Conservation (phyloP, 2,113 vertebrate species). For the Colinus virginianus region DNA sequence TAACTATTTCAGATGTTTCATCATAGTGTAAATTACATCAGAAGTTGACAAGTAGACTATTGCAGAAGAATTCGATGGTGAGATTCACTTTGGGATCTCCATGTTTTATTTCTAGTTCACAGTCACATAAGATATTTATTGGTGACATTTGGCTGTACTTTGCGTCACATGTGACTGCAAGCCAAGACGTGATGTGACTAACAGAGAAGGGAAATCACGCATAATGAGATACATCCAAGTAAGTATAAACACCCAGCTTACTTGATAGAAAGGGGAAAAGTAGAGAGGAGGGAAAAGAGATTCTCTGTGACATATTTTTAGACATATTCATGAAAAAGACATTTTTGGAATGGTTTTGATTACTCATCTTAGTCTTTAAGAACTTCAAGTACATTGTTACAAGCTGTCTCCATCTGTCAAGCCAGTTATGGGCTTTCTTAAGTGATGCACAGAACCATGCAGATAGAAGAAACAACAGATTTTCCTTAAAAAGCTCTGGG, state of each 20-base stretch:
- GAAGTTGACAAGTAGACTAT: not conserved
- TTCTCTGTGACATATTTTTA: constrained; percentile 58
- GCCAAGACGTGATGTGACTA: constrained; percentile 59
- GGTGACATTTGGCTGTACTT: constrained; percentile 57
- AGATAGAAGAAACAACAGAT: constrained; percentile 12
- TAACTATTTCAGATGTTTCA: constrained; percentile 11
- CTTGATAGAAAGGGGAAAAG: not conserved
- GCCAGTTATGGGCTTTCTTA: not conserved
- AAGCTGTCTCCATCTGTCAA: constrained; percentile 63
- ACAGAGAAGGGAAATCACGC: constrained; percentile 54
- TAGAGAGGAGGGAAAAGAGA: not conserved
- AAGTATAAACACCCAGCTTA: constrained; percentile 22
- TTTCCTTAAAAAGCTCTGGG: constrained; percentile 1
- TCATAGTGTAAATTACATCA: not conserved
- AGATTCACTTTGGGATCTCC: not conserved
- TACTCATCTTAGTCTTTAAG: constrained; percentile 49
- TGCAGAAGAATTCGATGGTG: not conserved
- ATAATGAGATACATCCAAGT: constrained; percentile 35
- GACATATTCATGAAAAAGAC: constrained; percentile 33
- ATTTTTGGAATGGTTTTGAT: constrained; percentile 31
- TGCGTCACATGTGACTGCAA: constrained; percentile 41
- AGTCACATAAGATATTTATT: constrained; percentile 17
- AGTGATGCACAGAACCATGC: not conserved
- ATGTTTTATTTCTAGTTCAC: not conserved
- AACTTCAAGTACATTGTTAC: constrained; percentile 26